Conservation (phyloP, 2,797 vertebrate genomes). For the Paedocypris micromegethes region DNA sequence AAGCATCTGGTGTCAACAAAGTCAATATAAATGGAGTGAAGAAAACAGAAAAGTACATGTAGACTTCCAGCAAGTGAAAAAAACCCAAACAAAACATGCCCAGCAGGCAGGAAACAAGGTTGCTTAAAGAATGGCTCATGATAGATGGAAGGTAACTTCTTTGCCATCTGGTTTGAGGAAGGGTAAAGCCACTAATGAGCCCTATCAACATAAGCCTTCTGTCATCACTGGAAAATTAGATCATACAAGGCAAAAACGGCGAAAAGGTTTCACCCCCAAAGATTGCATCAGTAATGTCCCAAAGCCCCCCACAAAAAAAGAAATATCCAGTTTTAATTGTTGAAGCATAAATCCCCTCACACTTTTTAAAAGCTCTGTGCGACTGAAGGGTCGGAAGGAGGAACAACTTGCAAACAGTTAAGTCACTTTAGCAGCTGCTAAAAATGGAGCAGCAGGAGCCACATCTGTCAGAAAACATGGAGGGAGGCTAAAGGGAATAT, state of each 20-base stretch:
- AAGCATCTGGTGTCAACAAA: constrained; percentile 25
- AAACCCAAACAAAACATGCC: constrained; percentile 21
- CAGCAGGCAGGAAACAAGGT: constrained; percentile 26
- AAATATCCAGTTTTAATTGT: too few relatives aligned
- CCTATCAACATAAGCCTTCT: constrained; percentile 54
- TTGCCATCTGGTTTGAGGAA: constrained; percentile 61
- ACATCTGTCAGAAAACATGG: too few relatives aligned
- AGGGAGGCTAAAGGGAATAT: too few relatives aligned
- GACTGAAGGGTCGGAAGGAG: too few relatives aligned
- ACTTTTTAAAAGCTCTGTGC: too few relatives aligned
- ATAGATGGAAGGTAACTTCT: constrained; percentile 69
- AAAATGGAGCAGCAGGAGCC: too few relatives aligned
- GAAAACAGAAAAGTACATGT: constrained; percentile 52
- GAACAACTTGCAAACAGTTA: too few relatives aligned
- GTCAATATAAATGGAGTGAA: constrained; percentile 61
- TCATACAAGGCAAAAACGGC: constrained; percentile 32
- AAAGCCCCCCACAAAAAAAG: too few relatives aligned
- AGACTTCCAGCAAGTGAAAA: constrained; percentile 52
- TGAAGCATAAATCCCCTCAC: too few relatives aligned
- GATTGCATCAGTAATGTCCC: too few relatives aligned
- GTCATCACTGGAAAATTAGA: constrained; percentile 41
- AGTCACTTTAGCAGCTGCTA: too few relatives aligned
- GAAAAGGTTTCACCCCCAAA: constrained; percentile 6
- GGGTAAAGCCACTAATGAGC: constrained; percentile 58
- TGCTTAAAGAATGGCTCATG: constrained; percentile 62